Conservation (phyloP, 2,113 vertebrate genomes). For the Epinephelus moara region DNA sequence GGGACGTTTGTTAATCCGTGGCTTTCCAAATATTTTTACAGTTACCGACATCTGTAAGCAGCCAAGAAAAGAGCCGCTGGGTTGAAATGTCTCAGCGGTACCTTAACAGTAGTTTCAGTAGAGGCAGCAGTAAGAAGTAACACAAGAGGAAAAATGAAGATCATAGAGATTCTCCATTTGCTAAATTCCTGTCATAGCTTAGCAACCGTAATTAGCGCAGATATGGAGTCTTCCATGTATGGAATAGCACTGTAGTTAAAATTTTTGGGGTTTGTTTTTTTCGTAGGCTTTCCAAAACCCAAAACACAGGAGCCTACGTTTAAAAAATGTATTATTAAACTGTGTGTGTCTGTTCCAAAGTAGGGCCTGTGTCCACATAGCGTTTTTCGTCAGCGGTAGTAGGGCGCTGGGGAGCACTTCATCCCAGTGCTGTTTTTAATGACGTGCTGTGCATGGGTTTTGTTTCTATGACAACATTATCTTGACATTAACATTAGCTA, state of each 20-base stretch:
- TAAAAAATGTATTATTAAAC: neutral
- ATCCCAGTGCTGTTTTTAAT: too few species aligned
- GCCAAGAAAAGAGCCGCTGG: neutral
- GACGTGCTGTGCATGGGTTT: too few species aligned
- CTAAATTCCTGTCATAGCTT: neutral
- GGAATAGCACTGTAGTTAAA: neutral
- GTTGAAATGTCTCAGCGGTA: neutral
- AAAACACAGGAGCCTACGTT: neutral
- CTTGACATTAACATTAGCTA: too few species aligned
- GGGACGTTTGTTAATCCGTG: neutral
- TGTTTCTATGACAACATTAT: too few species aligned
- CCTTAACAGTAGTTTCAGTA: neutral
- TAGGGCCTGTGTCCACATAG: too few species aligned
- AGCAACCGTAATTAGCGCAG: neutral
- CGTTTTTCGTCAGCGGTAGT: too few species aligned
- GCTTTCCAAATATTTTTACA: constrained; percentile 1
- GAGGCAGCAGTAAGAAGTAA: neutral
- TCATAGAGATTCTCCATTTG: neutral
- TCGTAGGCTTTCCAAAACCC: neutral
- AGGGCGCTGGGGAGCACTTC: too few species aligned
- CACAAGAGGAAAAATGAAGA: neutral
- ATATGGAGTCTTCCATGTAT: neutral
- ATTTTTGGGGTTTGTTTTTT: neutral
- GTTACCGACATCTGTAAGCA: neutral
- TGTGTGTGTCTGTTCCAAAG: too few species aligned